Percentiles rank a stretch among this genome's conserved stretches.
These are phyloP conservation scores for Typhlomys cinereus DNA, from an alignment of 2,113 vertebrate genomes.

Conservation along the genomic window DNA sequence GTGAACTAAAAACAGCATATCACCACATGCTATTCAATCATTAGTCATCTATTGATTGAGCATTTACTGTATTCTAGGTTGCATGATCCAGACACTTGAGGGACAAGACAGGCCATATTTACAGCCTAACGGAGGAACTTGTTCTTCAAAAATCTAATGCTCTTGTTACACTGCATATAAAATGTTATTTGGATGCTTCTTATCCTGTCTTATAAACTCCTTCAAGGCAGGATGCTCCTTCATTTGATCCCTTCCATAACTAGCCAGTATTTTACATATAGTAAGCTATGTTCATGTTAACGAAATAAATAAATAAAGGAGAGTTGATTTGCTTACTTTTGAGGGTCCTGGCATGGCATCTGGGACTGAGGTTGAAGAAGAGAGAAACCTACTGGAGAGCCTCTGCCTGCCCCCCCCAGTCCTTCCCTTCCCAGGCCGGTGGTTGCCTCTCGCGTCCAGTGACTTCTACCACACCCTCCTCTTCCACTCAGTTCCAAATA, in stretches of 20 bases:
- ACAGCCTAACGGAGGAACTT: neutral
- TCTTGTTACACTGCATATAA: neutral
- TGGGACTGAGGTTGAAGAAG: neutral
- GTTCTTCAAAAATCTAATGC: neutral
- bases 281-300: neutral
- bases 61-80: neutral
- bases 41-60: neutral
- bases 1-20: neutral
- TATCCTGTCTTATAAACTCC: neutral
- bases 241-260: neutral
- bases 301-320: neutral
- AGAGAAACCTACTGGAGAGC: neutral
- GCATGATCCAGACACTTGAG: neutral
- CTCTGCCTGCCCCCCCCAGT: neutral
- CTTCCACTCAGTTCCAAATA: constrained; percentile 39
- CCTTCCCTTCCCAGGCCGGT: neutral
- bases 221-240: neutral
- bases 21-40: too few species aligned
- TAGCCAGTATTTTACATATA: neutral
- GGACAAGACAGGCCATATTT: neutral
- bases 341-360: too few species aligned
- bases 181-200: neutral
- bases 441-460: neutral
- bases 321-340: neutral
- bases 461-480: neutral